Conservation (phyloP, 2,888 invertebrate genomes). For the Neuroscelio doddi region DNA sequence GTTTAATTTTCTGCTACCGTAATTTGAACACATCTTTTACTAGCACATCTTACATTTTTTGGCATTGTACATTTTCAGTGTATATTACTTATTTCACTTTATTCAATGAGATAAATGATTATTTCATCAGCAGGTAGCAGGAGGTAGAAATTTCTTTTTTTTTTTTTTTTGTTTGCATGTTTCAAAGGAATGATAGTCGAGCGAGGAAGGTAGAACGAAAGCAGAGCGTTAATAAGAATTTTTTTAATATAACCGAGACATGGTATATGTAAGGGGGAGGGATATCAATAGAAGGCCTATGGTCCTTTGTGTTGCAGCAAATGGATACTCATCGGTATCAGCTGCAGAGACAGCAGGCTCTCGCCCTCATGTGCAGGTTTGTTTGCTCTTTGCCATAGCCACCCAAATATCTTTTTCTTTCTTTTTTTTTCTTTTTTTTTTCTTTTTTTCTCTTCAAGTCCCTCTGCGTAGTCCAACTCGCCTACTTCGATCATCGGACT, state of each 20-base stretch:
- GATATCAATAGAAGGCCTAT: constrained; percentile 70
- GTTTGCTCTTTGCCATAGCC: constrained; percentile 66
- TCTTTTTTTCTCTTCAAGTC: constrained; percentile 49
- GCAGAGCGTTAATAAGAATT: constrained; percentile 58
- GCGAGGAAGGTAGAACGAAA: constrained; percentile 58
- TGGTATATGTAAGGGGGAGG: constrained; percentile 62
- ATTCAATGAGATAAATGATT: neutral
- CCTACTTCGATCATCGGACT: constrained; percentile 41
- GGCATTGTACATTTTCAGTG: no score
- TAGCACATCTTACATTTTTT: no score
- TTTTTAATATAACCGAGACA: constrained; percentile 54
- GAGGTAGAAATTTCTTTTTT: no score
- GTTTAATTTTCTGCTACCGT: neutral
- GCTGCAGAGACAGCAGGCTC: constrained; percentile 91
- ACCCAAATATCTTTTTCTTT: constrained; percentile 41
- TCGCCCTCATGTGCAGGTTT: constrained; percentile 93
- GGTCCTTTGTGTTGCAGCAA: constrained; percentile 78
- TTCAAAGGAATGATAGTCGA: constrained; percentile 49
- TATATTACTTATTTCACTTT: neutral
- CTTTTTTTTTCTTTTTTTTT: constrained; percentile 50
- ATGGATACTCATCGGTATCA: constrained; percentile 91
- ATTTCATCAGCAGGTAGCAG: no score
- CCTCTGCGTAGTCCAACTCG: constrained; percentile 49
- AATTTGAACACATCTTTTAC: no score
- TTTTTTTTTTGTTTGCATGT: constrained; percentile 8